Conservation (phyloP, 2,888 invertebrate species). For the Epirrhoe alternata region DNA sequence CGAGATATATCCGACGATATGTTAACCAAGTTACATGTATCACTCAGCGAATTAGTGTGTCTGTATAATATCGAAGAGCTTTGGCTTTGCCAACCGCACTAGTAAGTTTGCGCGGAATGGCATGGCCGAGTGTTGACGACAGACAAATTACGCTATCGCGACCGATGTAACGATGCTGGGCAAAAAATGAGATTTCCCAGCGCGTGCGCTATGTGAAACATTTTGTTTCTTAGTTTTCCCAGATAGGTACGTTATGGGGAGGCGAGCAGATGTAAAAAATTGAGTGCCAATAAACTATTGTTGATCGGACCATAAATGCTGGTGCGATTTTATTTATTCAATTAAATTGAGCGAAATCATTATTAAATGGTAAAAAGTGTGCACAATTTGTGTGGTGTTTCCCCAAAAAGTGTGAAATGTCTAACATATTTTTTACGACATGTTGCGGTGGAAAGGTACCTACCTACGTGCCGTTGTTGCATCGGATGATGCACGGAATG, state of each 20-base stretch:
- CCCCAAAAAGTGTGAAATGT: neutral
- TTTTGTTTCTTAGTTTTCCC: constrained; percentile 26
- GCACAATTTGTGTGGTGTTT: neutral
- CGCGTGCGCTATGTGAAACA: constrained; percentile 19
- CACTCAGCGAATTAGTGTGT: neutral
- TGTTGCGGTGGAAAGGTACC: neutral
- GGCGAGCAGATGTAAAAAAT: neutral
- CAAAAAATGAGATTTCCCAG: constrained; percentile 36
- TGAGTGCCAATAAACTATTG: too few relatives aligned
- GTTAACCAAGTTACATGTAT: constrained; percentile 6
- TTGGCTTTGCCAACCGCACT: neutral
- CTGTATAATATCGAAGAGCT: neutral
- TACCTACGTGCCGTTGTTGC: neutral
- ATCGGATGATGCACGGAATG: neutral
- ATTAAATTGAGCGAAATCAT: neutral
- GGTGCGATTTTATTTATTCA: neutral
- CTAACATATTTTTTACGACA: neutral
- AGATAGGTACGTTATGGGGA: constrained; percentile 8
- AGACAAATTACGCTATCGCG: constrained; percentile 3
- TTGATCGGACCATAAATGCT: too few relatives aligned
- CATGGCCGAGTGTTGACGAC: constrained; percentile 6
- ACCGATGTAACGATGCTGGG: constrained; percentile 13
- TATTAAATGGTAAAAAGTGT: neutral
- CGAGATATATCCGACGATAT: constrained; percentile 12
- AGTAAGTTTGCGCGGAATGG: constrained; percentile 3